These are phyloP conservation scores for Taeniopygia guttata DNA, from an alignment of 2,797 vertebrate species.

Conservation along the genomic window DNA sequence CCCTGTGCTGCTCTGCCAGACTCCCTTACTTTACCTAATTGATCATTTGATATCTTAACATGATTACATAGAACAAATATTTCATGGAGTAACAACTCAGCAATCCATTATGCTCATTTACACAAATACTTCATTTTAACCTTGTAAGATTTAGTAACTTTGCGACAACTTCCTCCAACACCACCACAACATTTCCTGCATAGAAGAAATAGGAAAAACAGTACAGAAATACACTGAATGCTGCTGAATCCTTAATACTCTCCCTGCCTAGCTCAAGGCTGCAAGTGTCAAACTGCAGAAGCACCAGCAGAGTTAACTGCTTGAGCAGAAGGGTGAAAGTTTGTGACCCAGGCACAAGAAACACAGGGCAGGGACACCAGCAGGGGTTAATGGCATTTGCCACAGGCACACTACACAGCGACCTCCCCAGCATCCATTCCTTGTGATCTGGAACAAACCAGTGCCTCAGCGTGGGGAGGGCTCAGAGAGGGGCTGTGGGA, in stretches of 20 bases:
- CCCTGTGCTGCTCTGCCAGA: not conserved
- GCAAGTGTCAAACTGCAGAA: not conserved
- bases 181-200: not conserved
- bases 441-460: not conserved
- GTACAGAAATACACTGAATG: not conserved
- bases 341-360: rapidly evolving
- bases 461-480: not conserved
- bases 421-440: not conserved
- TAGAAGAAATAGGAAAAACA: not conserved
- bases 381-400: not conserved
- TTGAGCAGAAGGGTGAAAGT: not conserved
- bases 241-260: not conserved
- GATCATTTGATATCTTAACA: not conserved
- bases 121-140: not conserved
- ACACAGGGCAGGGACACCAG: not conserved
- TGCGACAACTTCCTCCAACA: not conserved
- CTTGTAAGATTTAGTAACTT: not conserved
- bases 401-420: not conserved
- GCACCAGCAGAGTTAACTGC: not conserved
- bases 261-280: not conserved
- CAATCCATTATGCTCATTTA: not conserved
- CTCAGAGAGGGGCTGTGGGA: not conserved
- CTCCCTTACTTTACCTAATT: too few species aligned
- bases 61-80: not conserved
- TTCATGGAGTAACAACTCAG: not conserved